Base-by-base conservation (phyloP, 1,140 invertebrate genomes). In the Diorhabda elongata region DNA sequence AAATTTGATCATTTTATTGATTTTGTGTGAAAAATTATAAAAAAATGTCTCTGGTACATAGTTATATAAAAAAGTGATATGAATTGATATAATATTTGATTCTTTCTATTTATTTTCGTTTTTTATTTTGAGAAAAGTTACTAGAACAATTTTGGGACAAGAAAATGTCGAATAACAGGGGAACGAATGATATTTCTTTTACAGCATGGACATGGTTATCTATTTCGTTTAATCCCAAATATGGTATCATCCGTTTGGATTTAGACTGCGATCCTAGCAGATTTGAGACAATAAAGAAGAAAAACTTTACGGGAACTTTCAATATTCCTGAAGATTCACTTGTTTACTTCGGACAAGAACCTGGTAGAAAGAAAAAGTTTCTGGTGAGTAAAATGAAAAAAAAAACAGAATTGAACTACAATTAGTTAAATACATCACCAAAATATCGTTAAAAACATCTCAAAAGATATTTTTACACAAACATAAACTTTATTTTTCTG, bases 311-410 rank as follows among this genome's bases (percentile, higher is more conserved):
- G n/a, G 60, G 56, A 7, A 69, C 65, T 42, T 74, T 80, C 58
- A 74, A 75, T n/a, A 75, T 83, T 44, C 81, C 82, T 9, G 61
- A 75, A n/a, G 81, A 82, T 63, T 75, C 82, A 4, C 71, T 83
- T 42, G 78, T 83, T 58, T 83, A 83, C 71, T 83, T 83, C 70
- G 73, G 81, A 52, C 82, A 83, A 65, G 82, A 83, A 72, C 82
- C 82, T 5, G 82, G 82, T 45, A 75, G 82, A 60, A 83, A 83
- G 71, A 83, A 83, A 69, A 83, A 83, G 71, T 81, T 83, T 68
- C 72, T 83, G 72, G 82, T 83, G 43, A 65, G 56, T 65, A 11
- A 6, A 47, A 9, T 11, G 8, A 4, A 52, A 2, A 8, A 52
- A 52, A 52, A 52, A 52, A 8, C 7, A 58, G 7, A 4, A 58